Conservation (phyloP, 2,888 invertebrate genomes). For the Maniola hyperantus region DNA sequence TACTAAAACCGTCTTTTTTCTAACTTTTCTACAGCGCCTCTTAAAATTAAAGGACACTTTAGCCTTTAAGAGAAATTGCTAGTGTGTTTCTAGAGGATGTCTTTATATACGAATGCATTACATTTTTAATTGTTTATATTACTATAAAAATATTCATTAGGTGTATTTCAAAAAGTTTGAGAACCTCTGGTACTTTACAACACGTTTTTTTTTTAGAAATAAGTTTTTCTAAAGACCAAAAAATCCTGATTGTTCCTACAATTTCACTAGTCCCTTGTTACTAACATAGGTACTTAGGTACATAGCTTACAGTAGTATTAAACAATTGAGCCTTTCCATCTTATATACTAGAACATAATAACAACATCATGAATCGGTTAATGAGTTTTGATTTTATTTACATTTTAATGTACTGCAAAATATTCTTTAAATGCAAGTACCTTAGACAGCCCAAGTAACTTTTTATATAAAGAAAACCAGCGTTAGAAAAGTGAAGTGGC, state of each 20-base stretch:
- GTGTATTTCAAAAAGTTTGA: background rate
- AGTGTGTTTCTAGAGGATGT: too few species aligned
- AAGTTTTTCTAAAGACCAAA: background rate
- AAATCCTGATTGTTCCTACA: background rate
- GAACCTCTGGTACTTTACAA: background rate
- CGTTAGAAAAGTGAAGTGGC: too few species aligned
- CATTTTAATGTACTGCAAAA: background rate
- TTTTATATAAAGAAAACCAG: background rate
- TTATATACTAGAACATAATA: background rate
- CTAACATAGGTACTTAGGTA: background rate
- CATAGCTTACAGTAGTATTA: background rate
- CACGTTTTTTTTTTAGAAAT: background rate
- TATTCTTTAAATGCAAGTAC: background rate
- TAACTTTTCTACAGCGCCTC: too few species aligned
- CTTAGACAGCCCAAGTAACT: background rate
- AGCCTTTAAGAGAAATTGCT: too few species aligned
- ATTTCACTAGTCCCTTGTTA: conserved; percentile 6
- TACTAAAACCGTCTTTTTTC: too few species aligned
- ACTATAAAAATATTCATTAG: too few species aligned
- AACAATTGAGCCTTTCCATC: conserved; percentile 5
- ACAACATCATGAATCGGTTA: conserved; percentile 1
- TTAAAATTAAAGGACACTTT: too few species aligned
- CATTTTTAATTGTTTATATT: too few species aligned
- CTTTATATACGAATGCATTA: too few species aligned
- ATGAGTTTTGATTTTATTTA: background rate